Evolutionary conservation across 64 coral and sea anemone species (phyloP).

Genomic region (Dendrophyllia cribrosa): DNA sequence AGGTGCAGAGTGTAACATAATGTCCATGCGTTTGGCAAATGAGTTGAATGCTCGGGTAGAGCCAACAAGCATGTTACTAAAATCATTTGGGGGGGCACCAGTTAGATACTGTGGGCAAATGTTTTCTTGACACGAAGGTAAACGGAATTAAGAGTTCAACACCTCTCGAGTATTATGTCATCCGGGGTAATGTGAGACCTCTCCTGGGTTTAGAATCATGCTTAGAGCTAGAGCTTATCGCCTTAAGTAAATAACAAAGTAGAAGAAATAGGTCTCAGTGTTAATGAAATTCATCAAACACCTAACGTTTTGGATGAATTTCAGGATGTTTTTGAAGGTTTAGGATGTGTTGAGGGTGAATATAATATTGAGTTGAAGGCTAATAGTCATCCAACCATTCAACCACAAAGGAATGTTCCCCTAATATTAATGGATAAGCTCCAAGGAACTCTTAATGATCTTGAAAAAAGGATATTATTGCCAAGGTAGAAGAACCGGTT

Average conservation of each 20-base stretch:
- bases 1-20: slow-evolving; percentile 70
- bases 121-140: neutral
- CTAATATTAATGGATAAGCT: slow-evolving; percentile 51
- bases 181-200: neutral
- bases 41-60: slow-evolving; percentile 55
- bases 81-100: slow-evolving; percentile 59
- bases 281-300: neutral
- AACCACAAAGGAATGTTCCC: slow-evolving; percentile 69
- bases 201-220: neutral
- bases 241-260: slow-evolving; percentile 36
- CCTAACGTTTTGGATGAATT: slow-evolving; percentile 33
- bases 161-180: neutral
- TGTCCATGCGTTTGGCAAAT: slow-evolving; percentile 13
- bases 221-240: neutral
- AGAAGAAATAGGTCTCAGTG: neutral
- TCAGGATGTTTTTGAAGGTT: slow-evolving; percentile 66
- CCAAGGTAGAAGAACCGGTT: too few species aligned
- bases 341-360: slow-evolving; percentile 61
- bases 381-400: slow-evolving; percentile 57
- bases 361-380: slow-evolving; percentile 56
- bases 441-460: slow-evolving; percentile 29
- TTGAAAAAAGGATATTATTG: slow-evolving; percentile 1
- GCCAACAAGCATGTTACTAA: slow-evolving; percentile 54
- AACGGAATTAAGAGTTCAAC: neutral
- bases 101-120: slow-evolving; percentile 12